Evolutionary conservation across 2,888 invertebrate species (phyloP).

Genomic region (Rosalia funebris): DNA sequence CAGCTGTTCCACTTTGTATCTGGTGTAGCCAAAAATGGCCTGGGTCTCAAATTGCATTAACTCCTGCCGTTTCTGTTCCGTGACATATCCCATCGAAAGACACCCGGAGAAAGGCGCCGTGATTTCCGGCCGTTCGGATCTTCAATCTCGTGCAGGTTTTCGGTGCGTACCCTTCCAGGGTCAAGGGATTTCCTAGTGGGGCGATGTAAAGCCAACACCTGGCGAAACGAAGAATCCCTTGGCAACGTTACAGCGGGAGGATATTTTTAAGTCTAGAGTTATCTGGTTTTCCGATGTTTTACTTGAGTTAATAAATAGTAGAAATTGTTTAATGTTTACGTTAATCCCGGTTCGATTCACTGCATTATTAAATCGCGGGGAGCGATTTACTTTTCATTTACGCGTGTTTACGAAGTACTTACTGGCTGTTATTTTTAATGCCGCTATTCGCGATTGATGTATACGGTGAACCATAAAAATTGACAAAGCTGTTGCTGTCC

Average conservation of each 20-base stretch:
- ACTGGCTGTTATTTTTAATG: too few relatives aligned
- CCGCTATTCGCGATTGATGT: too few relatives aligned
- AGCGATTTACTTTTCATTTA: too few relatives aligned
- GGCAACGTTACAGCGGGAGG: conserved; percentile 22
- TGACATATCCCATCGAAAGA: conserved; percentile 30
- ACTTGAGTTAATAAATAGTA: conserved; percentile 12
- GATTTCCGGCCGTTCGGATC: background rate
- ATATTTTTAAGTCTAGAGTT: conserved; percentile 22
- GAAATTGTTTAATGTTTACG: too few relatives aligned
- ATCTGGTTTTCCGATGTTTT: conserved; percentile 16
- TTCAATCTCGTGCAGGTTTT: background rate
- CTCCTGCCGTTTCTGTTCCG: conserved; percentile 32
- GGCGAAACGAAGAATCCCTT: conserved; percentile 21
- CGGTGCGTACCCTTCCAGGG: conserved; percentile 17
- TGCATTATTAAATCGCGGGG: too few relatives aligned
- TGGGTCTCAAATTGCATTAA: conserved; percentile 53
- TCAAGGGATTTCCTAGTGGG: conserved; percentile 15
- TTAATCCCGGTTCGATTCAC: too few relatives aligned
- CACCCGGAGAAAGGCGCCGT: conserved; percentile 39
- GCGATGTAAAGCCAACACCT: conserved; percentile 6
- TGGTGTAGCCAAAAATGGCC: conserved; percentile 57
- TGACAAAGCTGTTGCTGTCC: too few relatives aligned
- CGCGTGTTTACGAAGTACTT: too few relatives aligned
- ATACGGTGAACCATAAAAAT: too few relatives aligned
- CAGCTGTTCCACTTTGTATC: conserved; percentile 46